Conservation (phyloP, 1,140 invertebrate genomes). For the Stegodyphus mimosarum region DNA sequence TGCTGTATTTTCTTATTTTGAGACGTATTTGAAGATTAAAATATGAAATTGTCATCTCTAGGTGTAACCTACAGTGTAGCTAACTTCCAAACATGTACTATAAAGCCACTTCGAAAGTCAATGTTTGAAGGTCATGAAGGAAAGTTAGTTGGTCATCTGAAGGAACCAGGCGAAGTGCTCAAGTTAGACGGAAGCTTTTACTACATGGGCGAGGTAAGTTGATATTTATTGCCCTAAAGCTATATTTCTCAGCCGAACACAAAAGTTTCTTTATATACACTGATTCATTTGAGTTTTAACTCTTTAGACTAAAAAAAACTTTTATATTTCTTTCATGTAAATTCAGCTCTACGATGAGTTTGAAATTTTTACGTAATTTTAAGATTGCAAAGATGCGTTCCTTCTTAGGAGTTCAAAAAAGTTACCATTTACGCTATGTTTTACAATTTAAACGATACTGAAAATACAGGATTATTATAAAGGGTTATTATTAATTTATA, state of each 20-base stretch:
- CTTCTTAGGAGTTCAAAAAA: too few species aligned
- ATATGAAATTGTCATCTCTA: background rate
- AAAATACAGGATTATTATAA: too few species aligned
- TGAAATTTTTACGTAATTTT: too few species aligned
- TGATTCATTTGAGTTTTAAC: background rate
- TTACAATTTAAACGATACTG: too few species aligned
- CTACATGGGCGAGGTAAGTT: conserved; percentile 30
- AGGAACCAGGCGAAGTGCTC: conserved; percentile 37
- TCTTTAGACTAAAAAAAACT: background rate
- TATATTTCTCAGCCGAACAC: too few species aligned
- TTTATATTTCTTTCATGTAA: background rate
- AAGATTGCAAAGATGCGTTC: too few species aligned
- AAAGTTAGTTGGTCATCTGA: conserved; percentile 22
- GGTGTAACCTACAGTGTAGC: conserved; percentile 36
- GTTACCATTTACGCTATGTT: too few species aligned
- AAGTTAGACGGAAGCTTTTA: conserved; percentile 25
- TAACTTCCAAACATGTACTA: conserved; percentile 1
- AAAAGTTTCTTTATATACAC: too few species aligned
- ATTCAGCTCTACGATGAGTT: too few species aligned
- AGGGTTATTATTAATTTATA: too few species aligned
- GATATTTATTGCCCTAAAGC: too few species aligned
- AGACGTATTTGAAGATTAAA: background rate
- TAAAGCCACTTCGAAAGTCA: conserved; percentile 30
- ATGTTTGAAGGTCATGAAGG: conserved; percentile 35
- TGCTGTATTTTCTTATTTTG: background rate